A percentile compares a stretch with the other conserved stretches of the same genome.
Evolutionary conservation across 2,113 vertebrate genomes (phyloP).

Genomic region (Vulpes ferrilata): DNA sequence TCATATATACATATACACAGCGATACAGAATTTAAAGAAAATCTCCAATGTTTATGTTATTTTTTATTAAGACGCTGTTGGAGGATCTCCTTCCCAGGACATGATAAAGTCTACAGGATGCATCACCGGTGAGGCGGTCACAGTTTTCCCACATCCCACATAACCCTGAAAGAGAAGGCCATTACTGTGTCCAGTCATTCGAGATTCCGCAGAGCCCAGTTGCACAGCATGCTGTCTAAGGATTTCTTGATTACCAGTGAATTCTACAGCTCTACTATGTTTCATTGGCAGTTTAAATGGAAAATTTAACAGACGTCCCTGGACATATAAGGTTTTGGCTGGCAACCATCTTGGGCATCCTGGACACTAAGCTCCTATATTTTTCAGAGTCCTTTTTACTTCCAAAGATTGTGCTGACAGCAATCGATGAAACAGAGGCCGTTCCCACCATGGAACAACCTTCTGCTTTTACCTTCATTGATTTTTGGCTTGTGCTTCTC

Average conservation of each 20-base stretch:
- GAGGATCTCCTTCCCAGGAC: neutral
- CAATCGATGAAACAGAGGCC: neutral
- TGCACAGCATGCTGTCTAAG: neutral
- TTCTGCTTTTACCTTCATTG: slow-evolving; percentile 33
- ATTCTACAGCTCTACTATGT: neutral
- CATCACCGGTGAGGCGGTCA: neutral
- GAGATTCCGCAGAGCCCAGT: neutral
- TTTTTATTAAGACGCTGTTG: neutral
- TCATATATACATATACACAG: no score
- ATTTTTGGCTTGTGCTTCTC: slow-evolving; percentile 39
- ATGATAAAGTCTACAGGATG: neutral
- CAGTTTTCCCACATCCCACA: neutral
- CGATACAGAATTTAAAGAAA: neutral
- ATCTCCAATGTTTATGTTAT: neutral
- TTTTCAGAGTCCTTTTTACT: neutral
- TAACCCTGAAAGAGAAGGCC: neutral
- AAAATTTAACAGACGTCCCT: neutral
- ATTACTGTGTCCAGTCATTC: neutral
- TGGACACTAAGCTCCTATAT: neutral
- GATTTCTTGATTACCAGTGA: neutral
- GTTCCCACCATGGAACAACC: neutral
- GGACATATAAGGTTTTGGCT: neutral
- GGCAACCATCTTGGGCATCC: neutral
- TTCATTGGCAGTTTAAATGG: neutral
- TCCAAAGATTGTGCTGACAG: neutral